Percentiles rank a stretch among this genome's conserved stretches.
Conservation (phyloP, 2,797 vertebrate genomes). For the Bovichtus variegatus region DNA sequence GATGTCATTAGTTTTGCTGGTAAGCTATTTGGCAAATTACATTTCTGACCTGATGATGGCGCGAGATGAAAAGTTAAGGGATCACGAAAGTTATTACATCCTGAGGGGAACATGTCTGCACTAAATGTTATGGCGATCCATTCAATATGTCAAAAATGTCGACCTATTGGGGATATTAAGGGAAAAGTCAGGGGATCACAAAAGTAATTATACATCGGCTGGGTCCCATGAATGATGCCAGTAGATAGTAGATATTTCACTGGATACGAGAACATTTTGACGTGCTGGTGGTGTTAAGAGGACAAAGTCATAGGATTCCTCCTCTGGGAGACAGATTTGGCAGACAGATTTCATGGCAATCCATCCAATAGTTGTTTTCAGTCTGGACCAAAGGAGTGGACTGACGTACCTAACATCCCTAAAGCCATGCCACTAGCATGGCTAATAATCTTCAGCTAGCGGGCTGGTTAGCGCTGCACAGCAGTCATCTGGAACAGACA, state of each 20-base stretch:
- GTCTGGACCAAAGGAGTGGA: neutral
- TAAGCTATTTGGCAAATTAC: neutral
- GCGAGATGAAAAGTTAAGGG: no score
- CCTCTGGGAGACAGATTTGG: no score
- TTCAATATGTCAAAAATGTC: no score
- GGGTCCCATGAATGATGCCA: no score
- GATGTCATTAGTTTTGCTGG: neutral
- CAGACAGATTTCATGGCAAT: no score
- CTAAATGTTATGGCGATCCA: no score
- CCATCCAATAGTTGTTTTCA: neutral
- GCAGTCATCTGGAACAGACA: constrained; percentile 12
- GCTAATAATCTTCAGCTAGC: neutral
- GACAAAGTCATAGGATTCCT: neutral
- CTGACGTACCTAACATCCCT: neutral
- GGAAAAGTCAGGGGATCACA: no score
- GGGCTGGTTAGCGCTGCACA: neutral
- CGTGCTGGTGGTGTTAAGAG: neutral
- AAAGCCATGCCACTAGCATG: no score
- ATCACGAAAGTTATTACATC: no score
- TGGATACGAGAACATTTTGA: neutral
- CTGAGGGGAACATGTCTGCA: neutral
- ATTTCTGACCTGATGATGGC: neutral
- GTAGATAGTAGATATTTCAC: no score
- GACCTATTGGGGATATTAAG: no score
- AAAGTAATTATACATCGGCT: no score